These are phyloP conservation scores for Varecia variegata DNA, from an alignment of 2,797 vertebrate species.

Conservation along the genomic window DNA sequence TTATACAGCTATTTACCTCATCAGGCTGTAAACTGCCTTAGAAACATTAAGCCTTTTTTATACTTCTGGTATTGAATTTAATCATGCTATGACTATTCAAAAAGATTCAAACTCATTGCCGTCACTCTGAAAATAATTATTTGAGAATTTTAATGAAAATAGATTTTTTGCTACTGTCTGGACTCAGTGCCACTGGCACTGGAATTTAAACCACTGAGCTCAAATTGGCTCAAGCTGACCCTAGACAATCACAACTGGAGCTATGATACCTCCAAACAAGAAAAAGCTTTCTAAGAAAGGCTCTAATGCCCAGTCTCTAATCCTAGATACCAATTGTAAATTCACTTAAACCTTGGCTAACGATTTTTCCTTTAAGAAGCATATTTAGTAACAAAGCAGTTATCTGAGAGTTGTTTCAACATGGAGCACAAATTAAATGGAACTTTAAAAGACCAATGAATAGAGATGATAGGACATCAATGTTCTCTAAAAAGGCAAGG, in stretches of 20 bases:
- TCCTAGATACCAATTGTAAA: background rate
- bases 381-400: background rate
- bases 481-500: background rate
- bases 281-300: constrained; percentile 6
- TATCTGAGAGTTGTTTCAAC: background rate
- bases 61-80: background rate
- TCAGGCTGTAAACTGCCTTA: background rate
- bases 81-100: background rate
- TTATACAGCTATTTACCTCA: background rate
- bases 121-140: background rate
- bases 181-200: background rate
- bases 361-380: background rate
- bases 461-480: background rate
- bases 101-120: background rate
- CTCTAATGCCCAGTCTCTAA: background rate
- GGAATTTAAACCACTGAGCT: background rate
- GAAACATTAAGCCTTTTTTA: background rate
- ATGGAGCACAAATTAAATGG: background rate
- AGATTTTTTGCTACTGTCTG: background rate
- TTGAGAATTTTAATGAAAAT: background rate
- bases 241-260: background rate
- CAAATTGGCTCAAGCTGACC: background rate
- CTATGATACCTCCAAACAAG: background rate
- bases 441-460: background rate
- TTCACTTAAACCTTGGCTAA: background rate